Evolutionary conservation across 1,140 invertebrate genomes (phyloP), one percentile per base, ranked within the genome.

Genomic region (Microplitis mediator): DNA sequence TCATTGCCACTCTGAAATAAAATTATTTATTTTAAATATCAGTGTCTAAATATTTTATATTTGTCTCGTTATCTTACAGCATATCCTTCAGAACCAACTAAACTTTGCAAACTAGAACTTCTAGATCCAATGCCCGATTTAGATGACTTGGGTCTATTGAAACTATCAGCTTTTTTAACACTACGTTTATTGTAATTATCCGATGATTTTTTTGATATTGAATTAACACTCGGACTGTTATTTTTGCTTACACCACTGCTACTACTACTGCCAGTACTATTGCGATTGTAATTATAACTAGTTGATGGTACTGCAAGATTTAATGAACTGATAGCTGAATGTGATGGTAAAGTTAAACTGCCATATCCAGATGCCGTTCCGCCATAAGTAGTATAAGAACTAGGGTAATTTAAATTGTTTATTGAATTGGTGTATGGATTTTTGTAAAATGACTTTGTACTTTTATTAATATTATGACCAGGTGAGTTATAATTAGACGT

Each of bases 1-100:
- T 94, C 93, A 78, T 90, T 92, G 75, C 93, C 93, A 82, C 93
- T 95, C 94, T 95, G 84, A 32, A 91, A 90, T 60, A 76, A 81
- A 76, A 78, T 72, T 71, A 67, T 67, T 36, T 11, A 67, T 4
- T 67, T 54, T 52, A 67, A 51, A 66, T 3, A 65, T 63, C 14
- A 5, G 4, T 16, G n/a, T 8, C 23, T 1, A 23, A 23, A 23
- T 23, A 23, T 23, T 23, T 23, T 1, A 23, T 23, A 23, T 23
- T 23, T 23, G 23, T 56, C 31, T 71, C 0, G 50, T 56, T 54
- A 72, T 78, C 91, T 91, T 91, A 93, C 91, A 86, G 88, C 88
- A 76, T 93, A 93, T 83, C 92, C 92, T 83, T 93, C 91, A 51
- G 91, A 92, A 50, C 88, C 89, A 35, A 87, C 85, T 72, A 89